Evolutionary conservation across 2,797 vertebrate genomes (phyloP), one percentile per base, ranked within the genome.

Genomic region (Cirrhinus mrigala): DNA sequence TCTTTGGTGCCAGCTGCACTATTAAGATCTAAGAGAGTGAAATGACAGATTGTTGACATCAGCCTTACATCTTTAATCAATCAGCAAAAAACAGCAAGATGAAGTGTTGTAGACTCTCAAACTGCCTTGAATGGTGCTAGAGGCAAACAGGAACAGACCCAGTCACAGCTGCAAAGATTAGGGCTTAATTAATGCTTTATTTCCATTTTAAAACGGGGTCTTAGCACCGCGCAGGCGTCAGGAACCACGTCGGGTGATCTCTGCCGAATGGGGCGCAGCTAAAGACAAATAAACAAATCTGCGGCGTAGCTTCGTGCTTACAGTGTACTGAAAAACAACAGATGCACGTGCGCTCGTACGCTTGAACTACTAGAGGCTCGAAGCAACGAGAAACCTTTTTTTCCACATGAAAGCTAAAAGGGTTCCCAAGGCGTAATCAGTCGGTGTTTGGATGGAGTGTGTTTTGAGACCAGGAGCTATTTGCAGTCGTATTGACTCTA

Each of bases 141-240:
- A 54, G 58, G 82, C 82, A 76, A 60, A 87, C 82, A 68, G 50
- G 56, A 82, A 81, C 76, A 87, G 77, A 82, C 64, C 62, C 54
- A 70, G 56, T 48, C 66, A 16, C 82, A 85, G 87, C 85, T 90
- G 88, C 78, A 60, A 54, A 87, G 85, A 90, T 88, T 85, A 87
- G 78, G 64, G 71, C 74, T 82, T 86, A 90, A 90, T 90, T 87
- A 89, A 82, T 85, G 46, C 74, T 78, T 85, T 83, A 83, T 86
- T 84, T 52, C 6, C 44, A 56, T 76, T 77, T 81, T 66, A 48
- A 62, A 75, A 68, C 0, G 27, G 82, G 56, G 58, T 79, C n/a
- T 79, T 66, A 56, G 58, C 75, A 83, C 27, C 6, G 10, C 24
- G 5, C 54, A n/a, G 40, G 15, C 15, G 1, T 29, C 71, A 40